phyloP scores from a whole-genome alignment of 2,888 invertebrate genomes.

The Alloscopus bannaensis region DNA sequence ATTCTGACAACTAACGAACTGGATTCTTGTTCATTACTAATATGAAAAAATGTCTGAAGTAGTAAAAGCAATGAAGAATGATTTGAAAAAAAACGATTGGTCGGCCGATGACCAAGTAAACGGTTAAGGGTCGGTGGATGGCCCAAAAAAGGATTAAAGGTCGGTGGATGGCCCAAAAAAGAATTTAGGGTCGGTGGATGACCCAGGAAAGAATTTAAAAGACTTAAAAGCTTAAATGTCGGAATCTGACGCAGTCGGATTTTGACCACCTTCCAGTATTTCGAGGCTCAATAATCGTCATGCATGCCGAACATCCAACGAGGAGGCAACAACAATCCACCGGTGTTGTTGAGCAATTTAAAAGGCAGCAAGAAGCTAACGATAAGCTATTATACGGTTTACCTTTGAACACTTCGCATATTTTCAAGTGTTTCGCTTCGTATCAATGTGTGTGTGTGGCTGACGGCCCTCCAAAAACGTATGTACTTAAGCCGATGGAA shows the following conservation, averaged over 20 bases:
- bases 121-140: too few species aligned
- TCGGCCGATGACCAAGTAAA: too few species aligned
- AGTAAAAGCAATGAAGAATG: too few species aligned
- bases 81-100: too few species aligned
- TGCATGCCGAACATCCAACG: slow-evolving; percentile 45
- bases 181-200: slow-evolving; percentile 14
- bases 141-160: too few species aligned
- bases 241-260: too few species aligned
- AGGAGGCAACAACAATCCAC: slow-evolving; percentile 23
- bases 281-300: slow-evolving; percentile 25
- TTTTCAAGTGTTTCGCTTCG: background rate
- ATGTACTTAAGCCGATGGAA: slow-evolving; percentile 33
- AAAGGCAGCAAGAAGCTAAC: slow-evolving; percentile 36
- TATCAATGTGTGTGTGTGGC: background rate
- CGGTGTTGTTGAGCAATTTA: background rate
- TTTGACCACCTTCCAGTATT: slow-evolving; percentile 19
- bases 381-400: too few species aligned
- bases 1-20: too few species aligned
- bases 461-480: too few species aligned
- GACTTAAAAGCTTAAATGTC: slow-evolving; percentile 35
- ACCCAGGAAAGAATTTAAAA: slow-evolving; percentile 31
- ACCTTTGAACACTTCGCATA: background rate
- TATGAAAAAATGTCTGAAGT: too few species aligned
- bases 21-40: too few species aligned
- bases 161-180: too few species aligned